Percentiles rank a stretch among this genome's conserved stretches.
These are phyloP conservation scores for Drosophila stalkeri DNA, from an alignment of 2,888 invertebrate genomes.

Conservation along the genomic window DNA sequence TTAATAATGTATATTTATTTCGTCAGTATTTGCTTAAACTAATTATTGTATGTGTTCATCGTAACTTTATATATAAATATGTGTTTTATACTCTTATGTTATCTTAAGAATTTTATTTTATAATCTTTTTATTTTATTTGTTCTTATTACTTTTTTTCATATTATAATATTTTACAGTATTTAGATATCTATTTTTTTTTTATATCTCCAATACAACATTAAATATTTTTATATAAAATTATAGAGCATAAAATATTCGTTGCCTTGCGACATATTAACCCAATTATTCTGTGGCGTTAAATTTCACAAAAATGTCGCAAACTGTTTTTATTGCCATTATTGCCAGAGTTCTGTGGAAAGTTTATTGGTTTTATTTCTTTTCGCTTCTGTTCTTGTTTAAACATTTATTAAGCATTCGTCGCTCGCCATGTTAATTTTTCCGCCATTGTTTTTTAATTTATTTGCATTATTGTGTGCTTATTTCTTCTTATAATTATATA, in stretches of 20 bases:
- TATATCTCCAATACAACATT: neutral
- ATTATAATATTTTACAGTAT: too few species aligned
- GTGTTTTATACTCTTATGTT: too few species aligned
- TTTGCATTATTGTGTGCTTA: constrained; percentile 16
- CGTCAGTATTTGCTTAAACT: too few species aligned
- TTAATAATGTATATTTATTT: too few species aligned
- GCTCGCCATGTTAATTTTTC: constrained; percentile 32
- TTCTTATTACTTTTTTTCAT: too few species aligned
- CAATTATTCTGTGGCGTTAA: constrained; percentile 14
- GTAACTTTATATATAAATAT: too few species aligned
- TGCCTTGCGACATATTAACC: neutral
- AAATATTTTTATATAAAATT: neutral
- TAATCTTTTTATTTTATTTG: too few species aligned
- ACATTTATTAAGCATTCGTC: constrained; percentile 45
- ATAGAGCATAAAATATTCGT: constrained; percentile 12
- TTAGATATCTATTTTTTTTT: too few species aligned
- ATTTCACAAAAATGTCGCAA: constrained; percentile 35
- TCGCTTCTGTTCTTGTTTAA: constrained; percentile 30
- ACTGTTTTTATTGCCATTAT: constrained; percentile 44
- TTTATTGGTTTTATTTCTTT: constrained; percentile 12
- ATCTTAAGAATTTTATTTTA: too few species aligned
- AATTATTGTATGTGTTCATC: too few species aligned
- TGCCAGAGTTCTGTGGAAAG: constrained; percentile 19
- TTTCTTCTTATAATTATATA: constrained; percentile 43
- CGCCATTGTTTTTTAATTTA: constrained; percentile 20